phyloP scores from a whole-genome alignment of 2,888 invertebrate genomes.

The Microchrysa polita region DNA sequence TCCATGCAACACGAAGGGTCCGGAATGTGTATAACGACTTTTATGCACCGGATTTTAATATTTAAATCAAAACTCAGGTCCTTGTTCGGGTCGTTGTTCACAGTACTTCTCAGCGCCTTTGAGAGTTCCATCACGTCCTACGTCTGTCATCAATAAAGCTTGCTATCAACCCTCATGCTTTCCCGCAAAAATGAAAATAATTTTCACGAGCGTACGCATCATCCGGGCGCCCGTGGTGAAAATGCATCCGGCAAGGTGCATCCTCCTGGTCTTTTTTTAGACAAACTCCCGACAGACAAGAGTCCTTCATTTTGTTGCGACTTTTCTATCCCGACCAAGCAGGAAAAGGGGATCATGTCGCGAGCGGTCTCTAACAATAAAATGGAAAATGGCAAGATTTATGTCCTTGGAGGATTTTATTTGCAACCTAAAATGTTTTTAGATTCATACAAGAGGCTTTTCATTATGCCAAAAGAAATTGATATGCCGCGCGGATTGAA shows the following conservation, averaged over 20 bases:
- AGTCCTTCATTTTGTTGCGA: neutral
- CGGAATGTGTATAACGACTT: conserved; percentile 16
- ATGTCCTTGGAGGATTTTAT: conserved; percentile 4
- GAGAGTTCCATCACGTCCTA: neutral
- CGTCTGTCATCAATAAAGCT: neutral
- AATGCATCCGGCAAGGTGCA: conserved; percentile 26
- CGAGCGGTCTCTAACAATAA: conserved; percentile 40
- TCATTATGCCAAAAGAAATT: conserved; percentile 25
- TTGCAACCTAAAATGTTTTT: conserved; percentile 1
- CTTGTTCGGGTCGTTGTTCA: conserved; percentile 40
- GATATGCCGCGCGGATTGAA: conserved; percentile 30
- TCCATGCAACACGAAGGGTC: neutral
- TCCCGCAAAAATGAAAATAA: neutral
- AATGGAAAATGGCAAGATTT: conserved; percentile 41
- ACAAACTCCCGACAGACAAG: neutral
- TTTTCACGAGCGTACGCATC: conserved; percentile 6
- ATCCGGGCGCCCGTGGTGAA: neutral
- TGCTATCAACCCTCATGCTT: conserved; percentile 3
- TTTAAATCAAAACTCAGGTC: conserved; percentile 45
- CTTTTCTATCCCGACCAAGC: neutral
- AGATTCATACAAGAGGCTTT: conserved; percentile 21
- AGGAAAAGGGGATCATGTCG: conserved; percentile 15
- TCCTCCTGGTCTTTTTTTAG: neutral
- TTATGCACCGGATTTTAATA: conserved; percentile 44
- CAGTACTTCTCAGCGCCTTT: conserved; percentile 13